A percentile compares a stretch with the other conserved stretches of the same genome.
Conservation (phyloP, 2,888 invertebrate genomes). For the Phragmatobia fuliginosa region DNA sequence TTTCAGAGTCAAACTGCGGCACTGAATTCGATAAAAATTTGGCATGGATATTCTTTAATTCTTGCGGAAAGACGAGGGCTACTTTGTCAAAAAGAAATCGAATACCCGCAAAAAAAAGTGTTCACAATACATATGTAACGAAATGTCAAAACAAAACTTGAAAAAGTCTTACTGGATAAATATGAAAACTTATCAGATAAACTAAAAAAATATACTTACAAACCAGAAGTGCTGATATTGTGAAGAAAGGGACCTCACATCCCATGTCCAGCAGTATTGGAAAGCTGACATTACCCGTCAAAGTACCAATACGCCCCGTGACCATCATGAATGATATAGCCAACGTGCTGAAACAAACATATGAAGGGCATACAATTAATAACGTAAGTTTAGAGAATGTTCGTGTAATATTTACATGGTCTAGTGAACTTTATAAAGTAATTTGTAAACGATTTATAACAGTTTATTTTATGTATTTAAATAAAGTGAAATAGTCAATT, state of each 20-base stretch:
- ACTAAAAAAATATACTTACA: conserved; percentile 59
- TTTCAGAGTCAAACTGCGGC: too few species aligned
- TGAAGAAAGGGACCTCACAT: conserved; percentile 69
- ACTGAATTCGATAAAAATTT: too few species aligned
- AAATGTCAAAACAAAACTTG: too few species aligned
- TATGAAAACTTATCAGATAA: too few species aligned
- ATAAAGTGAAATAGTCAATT: not conserved
- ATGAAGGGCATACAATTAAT: not conserved
- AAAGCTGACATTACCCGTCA: conserved; percentile 67
- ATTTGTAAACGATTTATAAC: not conserved
- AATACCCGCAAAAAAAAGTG: too few species aligned
- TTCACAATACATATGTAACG: too few species aligned
- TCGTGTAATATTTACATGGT: too few species aligned
- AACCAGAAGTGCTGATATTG: conserved; percentile 62
- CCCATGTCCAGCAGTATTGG: conserved; percentile 66
- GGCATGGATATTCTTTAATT: too few species aligned
- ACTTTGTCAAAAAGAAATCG: too few species aligned
- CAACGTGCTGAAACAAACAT: conserved; percentile 59
- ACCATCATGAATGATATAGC: conserved; percentile 66
- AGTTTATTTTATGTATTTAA: not conserved
- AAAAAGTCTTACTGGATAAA: too few species aligned
- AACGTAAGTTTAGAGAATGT: not conserved
- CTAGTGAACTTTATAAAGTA: too few species aligned
- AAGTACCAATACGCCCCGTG: conserved; percentile 63
- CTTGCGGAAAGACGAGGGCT: too few species aligned